Percentiles rank a stretch among this genome's conserved stretches.
These are phyloP conservation scores for Dicrostonyx torquatus DNA, from an alignment of 2,797 vertebrate species.

Conservation along the genomic window DNA sequence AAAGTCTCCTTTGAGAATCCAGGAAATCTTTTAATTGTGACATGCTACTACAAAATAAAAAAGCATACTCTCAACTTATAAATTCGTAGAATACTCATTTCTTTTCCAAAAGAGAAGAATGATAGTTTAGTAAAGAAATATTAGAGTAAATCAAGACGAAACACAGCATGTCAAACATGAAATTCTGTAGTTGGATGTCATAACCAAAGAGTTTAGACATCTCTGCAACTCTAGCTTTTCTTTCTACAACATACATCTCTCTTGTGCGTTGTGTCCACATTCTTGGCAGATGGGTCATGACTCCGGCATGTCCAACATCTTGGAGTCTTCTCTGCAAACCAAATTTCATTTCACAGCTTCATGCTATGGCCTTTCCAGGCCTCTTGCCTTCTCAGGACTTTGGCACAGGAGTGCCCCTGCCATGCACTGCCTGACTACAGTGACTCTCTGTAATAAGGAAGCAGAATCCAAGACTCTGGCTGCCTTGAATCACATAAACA, in stretches of 20 bases:
- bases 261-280: not conserved
- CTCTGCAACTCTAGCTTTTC: not conserved
- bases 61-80: too few relatives aligned
- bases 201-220: not conserved
- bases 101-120: not conserved
- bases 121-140: not conserved
- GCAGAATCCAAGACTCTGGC: not conserved
- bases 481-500: not conserved
- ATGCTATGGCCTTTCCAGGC: not conserved
- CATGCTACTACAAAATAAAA: not conserved
- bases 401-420: not conserved
- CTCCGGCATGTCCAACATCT: not conserved
- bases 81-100: not conserved
- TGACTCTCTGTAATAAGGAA: not conserved
- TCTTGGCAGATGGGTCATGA: not conserved
- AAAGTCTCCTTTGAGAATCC: not conserved
- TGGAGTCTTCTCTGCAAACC: not conserved
- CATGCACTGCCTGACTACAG: not conserved
- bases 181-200: not conserved
- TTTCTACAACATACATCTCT: not conserved
- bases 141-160: not conserved
- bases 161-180: too few relatives aligned
- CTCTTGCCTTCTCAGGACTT: not conserved
- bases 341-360: not conserved
- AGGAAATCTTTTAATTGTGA: not conserved